These are phyloP conservation scores for Spilogale gracilis DNA, from an alignment of 2,113 vertebrate genomes.

Conservation along the genomic window DNA sequence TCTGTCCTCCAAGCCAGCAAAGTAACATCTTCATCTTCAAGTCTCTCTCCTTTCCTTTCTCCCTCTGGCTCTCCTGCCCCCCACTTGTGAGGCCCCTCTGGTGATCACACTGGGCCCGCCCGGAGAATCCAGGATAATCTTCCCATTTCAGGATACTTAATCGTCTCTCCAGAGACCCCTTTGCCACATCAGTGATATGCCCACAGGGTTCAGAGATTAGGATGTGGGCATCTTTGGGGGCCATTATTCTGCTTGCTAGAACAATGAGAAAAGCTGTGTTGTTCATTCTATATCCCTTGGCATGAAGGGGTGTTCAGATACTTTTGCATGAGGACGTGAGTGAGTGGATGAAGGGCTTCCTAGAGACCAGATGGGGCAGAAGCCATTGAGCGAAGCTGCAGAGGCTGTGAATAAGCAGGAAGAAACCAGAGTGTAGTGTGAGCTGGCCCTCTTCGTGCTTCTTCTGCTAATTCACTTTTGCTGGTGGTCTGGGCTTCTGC, in stretches of 20 bases:
- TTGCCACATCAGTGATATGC: background rate
- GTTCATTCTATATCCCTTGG: background rate
- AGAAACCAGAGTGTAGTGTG: background rate
- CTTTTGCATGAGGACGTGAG: background rate
- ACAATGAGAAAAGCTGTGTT: too few species aligned
- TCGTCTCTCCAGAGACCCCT: background rate
- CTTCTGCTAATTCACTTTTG: background rate
- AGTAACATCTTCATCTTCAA: background rate
- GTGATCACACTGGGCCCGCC: background rate
- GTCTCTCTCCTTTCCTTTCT: background rate
- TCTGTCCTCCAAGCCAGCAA: background rate
- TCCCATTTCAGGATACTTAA: background rate
- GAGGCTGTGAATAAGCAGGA: background rate
- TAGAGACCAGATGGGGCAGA: background rate
- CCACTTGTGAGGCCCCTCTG: background rate
- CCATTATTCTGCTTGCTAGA: background rate
- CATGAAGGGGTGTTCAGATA: background rate
- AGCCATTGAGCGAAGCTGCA: background rate
- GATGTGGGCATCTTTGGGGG: background rate
- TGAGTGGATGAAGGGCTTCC: background rate
- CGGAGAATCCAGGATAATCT: background rate
- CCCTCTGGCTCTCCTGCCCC: background rate
- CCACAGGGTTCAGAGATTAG: background rate
- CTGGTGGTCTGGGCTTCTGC: background rate
- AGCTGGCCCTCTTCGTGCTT: too few species aligned